A percentile compares a stretch with the other conserved stretches of the same genome.
Conservation (phyloP, 2,113 vertebrate genomes). For the Gopherus flavomarginatus region DNA sequence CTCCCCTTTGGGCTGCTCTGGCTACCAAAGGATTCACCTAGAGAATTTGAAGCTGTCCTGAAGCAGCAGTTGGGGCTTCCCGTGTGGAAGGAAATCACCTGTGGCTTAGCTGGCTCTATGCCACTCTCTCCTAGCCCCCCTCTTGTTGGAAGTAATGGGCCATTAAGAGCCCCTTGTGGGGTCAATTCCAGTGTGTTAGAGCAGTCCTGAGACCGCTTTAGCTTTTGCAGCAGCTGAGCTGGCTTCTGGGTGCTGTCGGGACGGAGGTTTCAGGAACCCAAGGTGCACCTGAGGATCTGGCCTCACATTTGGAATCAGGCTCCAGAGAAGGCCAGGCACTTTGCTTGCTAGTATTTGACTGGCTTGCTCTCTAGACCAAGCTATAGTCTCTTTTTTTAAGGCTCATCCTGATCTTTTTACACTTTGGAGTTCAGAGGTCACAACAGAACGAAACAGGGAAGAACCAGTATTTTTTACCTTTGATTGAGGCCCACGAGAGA, state of each 20-base stretch:
- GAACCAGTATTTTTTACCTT: constrained; percentile 42
- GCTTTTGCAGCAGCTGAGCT: not conserved
- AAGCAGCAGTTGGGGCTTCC: not conserved
- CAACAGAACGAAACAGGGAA: not conserved
- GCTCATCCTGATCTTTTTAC: not conserved
- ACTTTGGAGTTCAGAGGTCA: not conserved
- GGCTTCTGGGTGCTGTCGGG: not conserved
- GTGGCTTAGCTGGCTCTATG: not conserved
- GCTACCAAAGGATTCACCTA: not conserved
- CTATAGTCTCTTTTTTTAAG: not conserved
- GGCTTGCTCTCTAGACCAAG: not conserved
- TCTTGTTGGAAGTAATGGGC: not conserved
- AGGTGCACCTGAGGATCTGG: not conserved
- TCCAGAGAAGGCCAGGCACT: not conserved
- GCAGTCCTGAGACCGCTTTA: not conserved
- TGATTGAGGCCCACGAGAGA: constrained; percentile 63
- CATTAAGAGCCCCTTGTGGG: not conserved
- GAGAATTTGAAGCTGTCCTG: not conserved
- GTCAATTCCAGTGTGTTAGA: not conserved
- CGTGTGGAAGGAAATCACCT: not conserved
- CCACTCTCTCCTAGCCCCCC: not conserved
- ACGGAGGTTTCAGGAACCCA: too few species aligned
- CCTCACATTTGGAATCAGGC: not conserved
- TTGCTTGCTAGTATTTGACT: not conserved
- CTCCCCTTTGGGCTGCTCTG: not conserved